Base-by-base conservation (phyloP, 2,888 invertebrate genomes). In the Xestobium rufovillosum region DNA sequence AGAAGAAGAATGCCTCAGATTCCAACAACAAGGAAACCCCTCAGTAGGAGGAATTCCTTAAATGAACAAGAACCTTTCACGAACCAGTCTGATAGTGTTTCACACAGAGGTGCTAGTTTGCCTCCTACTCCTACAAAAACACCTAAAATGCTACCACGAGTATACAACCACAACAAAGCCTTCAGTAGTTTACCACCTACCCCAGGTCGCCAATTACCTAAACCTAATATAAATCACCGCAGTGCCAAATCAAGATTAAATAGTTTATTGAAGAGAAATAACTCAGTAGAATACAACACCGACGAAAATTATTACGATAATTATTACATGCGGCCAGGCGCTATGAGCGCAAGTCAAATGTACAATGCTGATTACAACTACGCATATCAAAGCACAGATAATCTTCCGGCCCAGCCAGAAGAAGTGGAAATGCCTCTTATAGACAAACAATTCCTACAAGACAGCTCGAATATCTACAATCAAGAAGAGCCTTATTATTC, bases 351-450 rank as follows among this genome's bases (percentile, higher is more conserved):
- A 26, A 53, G 55, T 27, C 61, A 65, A 35, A 59, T 56, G 39
- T 80, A 78, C 62, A 78, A 78, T 61, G 78, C 80, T 58, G 76
- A 80, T 63, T 79, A 79, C 58, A 80, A 78, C 61, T 76, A 78
- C 61, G 78, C 78, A 61, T 80, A 80, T 67, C 72, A 73, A 52
- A 79, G 78, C 64, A 74, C 73, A 52, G 80, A 79, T 61, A 79
- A 76, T 62, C 61, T 76, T 48, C 69, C 70, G 36, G 49, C 44
- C 14, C 53, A 57, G 36, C 52, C 49, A 10, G 56, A 55, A 32
- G 54, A 53, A 17, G 16, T 48, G 32, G 45, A 46, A 19, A n/a
- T 19, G 23, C n/a, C 23, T 6, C 6, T n/a, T 56, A 35, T 54
- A n/a, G n/a, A n/a, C n/a, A n/a, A n/a, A n/a, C n/a, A n/a, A n/a